Percentiles rank a stretch among this genome's conserved stretches.
These are phyloP conservation scores for Hippopotamyrus pictus DNA, from an alignment of 2,797 vertebrate genomes.

Conservation along the genomic window DNA sequence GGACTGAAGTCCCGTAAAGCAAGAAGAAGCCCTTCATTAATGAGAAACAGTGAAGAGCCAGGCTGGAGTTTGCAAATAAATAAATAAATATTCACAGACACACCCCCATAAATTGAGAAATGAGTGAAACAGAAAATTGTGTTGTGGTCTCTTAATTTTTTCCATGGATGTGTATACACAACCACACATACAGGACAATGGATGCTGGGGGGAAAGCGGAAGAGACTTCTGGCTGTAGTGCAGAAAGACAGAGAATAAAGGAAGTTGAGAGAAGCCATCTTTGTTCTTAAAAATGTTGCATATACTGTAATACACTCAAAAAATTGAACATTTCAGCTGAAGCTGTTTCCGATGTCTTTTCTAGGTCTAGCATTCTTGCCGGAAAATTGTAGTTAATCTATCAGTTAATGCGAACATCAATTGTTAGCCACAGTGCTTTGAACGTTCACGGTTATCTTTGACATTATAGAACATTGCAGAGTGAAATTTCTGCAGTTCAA, in stretches of 20 bases:
- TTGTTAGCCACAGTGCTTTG: background rate
- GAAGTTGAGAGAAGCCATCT: background rate
- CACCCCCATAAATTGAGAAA: background rate
- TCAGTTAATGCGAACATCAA: background rate
- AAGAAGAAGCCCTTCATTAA: background rate
- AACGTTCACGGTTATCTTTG: background rate
- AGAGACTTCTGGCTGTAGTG: background rate
- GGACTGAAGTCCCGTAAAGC: background rate
- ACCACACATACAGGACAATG: background rate
- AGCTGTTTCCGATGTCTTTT: background rate
- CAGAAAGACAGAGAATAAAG: background rate
- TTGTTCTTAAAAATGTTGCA: background rate
- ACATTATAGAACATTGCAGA: background rate
- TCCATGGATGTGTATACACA: background rate
- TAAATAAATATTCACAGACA: no score
- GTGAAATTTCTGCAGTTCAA: background rate
- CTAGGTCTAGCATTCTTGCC: background rate
- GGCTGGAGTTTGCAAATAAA: background rate
- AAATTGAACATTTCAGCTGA: background rate
- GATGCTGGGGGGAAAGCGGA: background rate
- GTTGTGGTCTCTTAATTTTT: background rate
- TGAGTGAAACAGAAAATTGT: background rate
- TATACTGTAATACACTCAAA: background rate
- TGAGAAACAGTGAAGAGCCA: background rate
- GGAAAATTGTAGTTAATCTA: background rate